phyloP scores from a whole-genome alignment of 2,888 invertebrate species.

The Papilio elwesi region DNA sequence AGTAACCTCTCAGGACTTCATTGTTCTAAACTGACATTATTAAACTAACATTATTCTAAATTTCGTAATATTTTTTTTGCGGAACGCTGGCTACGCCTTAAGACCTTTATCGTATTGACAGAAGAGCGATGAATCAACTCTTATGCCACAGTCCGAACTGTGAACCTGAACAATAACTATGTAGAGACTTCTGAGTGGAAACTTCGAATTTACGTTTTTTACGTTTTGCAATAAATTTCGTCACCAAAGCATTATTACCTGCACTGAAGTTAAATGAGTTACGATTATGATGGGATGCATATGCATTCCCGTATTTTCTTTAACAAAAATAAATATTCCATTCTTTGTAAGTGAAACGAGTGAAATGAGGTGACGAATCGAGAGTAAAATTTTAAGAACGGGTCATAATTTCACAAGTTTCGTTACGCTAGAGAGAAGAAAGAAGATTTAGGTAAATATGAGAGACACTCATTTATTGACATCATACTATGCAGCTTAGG shows the following conservation, averaged over 20 bases:
- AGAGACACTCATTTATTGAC: too few relatives aligned
- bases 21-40: background rate
- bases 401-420: too few relatives aligned
- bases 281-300: constrained; percentile 15
- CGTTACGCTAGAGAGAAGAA: too few relatives aligned
- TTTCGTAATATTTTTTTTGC: background rate
- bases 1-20: background rate
- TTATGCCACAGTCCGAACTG: too few relatives aligned
- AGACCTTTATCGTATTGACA: too few relatives aligned
- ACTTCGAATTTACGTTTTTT: constrained; percentile 17
- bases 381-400: too few relatives aligned
- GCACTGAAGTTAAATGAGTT: constrained; percentile 33
- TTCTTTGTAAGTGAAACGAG: too few relatives aligned
- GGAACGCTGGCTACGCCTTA: too few relatives aligned
- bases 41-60: background rate
- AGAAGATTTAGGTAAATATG: too few relatives aligned
- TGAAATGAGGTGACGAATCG: too few relatives aligned
- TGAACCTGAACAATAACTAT: background rate
- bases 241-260: constrained; percentile 28
- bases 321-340: background rate
- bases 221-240: constrained; percentile 27
- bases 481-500: too few relatives aligned
- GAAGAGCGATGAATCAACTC: too few relatives aligned
- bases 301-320: constrained; percentile 4
- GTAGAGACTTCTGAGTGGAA: background rate